Base-by-base conservation (phyloP, 2,797 vertebrate genomes). In the Avahi laniger region DNA sequence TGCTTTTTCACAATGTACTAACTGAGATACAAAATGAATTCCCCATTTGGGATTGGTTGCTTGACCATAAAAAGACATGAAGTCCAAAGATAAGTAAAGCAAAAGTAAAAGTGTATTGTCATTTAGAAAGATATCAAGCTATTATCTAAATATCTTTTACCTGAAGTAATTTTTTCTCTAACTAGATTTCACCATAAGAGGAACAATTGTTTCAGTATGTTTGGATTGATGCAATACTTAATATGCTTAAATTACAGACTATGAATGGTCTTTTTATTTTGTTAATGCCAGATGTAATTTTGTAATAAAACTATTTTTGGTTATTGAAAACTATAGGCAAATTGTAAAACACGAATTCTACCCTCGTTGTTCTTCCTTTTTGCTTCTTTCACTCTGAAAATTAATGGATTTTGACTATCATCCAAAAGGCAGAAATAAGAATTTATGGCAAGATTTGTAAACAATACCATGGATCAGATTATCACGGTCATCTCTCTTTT, bases 1-100 rank as follows among this genome's bases (percentile, higher is more conserved):
- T 81, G 38, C 3, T 6, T 70, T 83, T 91, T 88, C 46, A 73
- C 85, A 87, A 52, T 50, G 70, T 59, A 41, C 33, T 89, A 82
- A 82, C 35, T 84, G 43, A 18, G 22, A 7, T 54, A 89, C 30
- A 95, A 69, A 84, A 48, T 3, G 24, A 91, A 67, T 88, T 91
- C 20, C 30, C 48, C 43, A 85, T 12, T 38, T 84, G n/a, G 3
- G 20, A 28, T 52, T 18, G 57, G 54, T 72, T 95, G 41, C 20
- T 85, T 83, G 72, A 87, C 54, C 59, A 87, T 46, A 82, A 73
- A 92, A 94, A 72, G 38, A 87, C 17, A 92, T 17, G 52, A 93
- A 83, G 15, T 41, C 10, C 10, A 63, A 65, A 80, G 92, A 50
- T 18, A 93, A 38, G 38, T 50, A 91, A 33, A 87, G 18, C 13